A percentile compares a stretch with the other conserved stretches of the same genome.
phyloP scores from a whole-genome alignment of 2,797 vertebrate genomes.

The Nasua narica region DNA sequence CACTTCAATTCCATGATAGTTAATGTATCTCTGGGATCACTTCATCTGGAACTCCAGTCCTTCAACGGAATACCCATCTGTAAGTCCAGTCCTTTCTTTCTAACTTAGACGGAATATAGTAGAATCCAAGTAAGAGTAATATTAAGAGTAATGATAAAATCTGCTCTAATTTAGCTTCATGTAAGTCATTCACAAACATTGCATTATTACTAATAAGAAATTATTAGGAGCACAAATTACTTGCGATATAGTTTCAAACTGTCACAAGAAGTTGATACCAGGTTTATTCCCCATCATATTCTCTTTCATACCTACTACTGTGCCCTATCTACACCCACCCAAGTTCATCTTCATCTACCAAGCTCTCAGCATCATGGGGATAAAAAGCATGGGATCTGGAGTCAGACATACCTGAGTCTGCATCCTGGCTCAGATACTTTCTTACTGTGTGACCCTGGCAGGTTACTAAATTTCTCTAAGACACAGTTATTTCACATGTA shows the following conservation, averaged over 20 bases:
- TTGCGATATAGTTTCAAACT: not conserved
- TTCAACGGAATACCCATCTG: not conserved
- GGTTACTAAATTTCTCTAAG: not conserved
- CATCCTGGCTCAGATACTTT: not conserved
- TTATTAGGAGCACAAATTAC: not conserved
- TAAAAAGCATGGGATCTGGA: not conserved
- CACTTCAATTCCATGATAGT: not conserved
- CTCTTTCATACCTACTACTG: not conserved
- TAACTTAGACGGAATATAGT: not conserved
- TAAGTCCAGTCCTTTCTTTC: not conserved
- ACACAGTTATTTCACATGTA: not conserved
- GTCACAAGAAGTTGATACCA: not conserved
- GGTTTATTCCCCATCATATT: not conserved
- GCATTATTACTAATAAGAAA: not conserved
- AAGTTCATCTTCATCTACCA: not conserved
- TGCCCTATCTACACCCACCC: not conserved
- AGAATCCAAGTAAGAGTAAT: not conserved
- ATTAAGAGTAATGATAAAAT: not conserved
- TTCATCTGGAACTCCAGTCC: not conserved
- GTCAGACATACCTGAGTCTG: not conserved
- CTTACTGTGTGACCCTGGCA: not conserved
- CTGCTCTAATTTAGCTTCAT: not conserved
- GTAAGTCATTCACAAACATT: not conserved
- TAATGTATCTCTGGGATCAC: not conserved
- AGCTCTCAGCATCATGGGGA: not conserved